Conservation (phyloP, 2,113 vertebrate genomes). For the Heptranchias perlo region DNA sequence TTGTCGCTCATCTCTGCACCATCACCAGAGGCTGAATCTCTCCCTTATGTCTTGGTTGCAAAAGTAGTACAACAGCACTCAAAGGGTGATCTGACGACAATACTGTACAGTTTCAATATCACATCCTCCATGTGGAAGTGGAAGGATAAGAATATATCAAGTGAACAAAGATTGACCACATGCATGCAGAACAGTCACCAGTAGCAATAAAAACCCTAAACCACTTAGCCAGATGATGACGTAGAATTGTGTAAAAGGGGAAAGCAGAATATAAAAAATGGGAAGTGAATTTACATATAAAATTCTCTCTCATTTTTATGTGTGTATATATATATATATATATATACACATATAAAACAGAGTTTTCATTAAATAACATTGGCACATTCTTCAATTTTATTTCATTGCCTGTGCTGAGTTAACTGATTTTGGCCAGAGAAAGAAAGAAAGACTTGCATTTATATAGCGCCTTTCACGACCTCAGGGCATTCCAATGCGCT, state of each 20-base stretch:
- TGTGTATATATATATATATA: no score
- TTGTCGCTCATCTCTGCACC: not conserved
- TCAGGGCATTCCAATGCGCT: no score
- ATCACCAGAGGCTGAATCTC: not conserved
- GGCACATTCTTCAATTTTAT: not conserved
- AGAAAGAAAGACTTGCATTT: no score
- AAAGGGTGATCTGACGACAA: not conserved
- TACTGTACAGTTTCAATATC: not conserved
- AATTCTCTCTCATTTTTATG: not conserved
- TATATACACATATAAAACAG: no score
- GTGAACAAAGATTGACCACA: not conserved
- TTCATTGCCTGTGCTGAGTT: not conserved
- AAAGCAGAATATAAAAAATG: not conserved
- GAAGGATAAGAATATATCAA: not conserved
- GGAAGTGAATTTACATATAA: not conserved
- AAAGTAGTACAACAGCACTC: not conserved
- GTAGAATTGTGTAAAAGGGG: not conserved
- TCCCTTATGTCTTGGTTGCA: not conserved
- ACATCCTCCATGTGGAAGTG: not conserved
- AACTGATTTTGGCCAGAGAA: not conserved
- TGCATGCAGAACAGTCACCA: not conserved
- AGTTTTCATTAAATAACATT: not conserved
- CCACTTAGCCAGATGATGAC: not conserved
- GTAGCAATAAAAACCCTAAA: not conserved
- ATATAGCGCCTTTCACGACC: no score